Conservation (phyloP, 2,797 vertebrate species). For the Rhincodon typus region DNA sequence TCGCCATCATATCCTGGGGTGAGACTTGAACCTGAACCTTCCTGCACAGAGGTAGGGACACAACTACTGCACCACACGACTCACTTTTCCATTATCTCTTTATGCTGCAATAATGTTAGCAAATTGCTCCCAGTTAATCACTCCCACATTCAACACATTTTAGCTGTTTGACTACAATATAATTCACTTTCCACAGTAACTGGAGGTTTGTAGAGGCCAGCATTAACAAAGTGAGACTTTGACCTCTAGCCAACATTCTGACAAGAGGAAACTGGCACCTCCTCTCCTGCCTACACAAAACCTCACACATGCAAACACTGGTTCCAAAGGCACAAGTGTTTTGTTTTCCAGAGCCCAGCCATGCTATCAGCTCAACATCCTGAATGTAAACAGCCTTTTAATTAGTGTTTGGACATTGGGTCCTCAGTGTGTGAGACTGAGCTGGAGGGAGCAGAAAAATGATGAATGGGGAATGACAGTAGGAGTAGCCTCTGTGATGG, state of each 20-base stretch:
- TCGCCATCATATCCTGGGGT: no score
- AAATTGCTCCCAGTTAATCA: neutral
- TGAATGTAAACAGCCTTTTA: neutral
- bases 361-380: neutral
- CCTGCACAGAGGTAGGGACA: no score
- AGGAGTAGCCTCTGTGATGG: neutral
- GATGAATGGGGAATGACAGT: neutral
- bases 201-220: neutral
- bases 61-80: no score
- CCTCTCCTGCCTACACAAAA: neutral
- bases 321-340: neutral
- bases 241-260: neutral
- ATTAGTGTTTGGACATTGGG: neutral
- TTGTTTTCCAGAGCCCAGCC: neutral
- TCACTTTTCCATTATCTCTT: neutral
- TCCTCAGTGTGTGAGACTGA: neutral
- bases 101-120: neutral
- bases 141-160: neutral
- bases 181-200: neutral
- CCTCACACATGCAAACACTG: neutral
- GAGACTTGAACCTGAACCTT: no score
- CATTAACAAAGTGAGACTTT: neutral
- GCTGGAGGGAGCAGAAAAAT: no score
- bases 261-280: neutral
- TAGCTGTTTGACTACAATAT: neutral